Conservation (phyloP, 2,113 vertebrate genomes). For the Nanorana parkeri region DNA sequence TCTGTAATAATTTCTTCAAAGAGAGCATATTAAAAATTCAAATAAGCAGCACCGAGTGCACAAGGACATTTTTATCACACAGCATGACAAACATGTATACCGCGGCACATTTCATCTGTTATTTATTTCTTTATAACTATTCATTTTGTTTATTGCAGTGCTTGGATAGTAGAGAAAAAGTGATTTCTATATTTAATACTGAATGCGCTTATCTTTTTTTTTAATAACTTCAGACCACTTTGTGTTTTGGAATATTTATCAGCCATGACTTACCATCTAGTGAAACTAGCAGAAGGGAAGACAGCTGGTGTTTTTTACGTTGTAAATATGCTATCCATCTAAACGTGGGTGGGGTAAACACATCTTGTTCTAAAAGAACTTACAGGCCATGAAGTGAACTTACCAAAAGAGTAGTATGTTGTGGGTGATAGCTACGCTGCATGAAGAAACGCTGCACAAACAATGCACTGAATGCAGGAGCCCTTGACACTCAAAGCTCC, state of each 20-base stretch:
- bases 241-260: conserved; percentile 48
- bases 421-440: too few species aligned
- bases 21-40: not conserved
- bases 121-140: not conserved
- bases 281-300: conserved; percentile 40
- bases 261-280: conserved; percentile 39
- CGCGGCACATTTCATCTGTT: too few species aligned
- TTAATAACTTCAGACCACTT: conserved; percentile 28
- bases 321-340: conserved; percentile 53
- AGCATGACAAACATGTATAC: not conserved
- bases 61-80: not conserved
- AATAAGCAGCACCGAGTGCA: too few species aligned
- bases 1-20: too few species aligned
- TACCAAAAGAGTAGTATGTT: not conserved
- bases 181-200: not conserved
- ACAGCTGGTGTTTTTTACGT: conserved; percentile 51
- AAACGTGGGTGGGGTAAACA: conserved; percentile 45
- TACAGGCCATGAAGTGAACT: conserved; percentile 38
- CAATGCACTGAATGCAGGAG: too few species aligned
- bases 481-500: too few species aligned
- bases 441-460: too few species aligned
- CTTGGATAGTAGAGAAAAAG: not conserved
- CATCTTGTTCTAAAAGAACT: conserved; percentile 42
- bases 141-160: not conserved
- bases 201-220: not conserved